phyloP scores from a whole-genome alignment of 2,888 invertebrate species.

The Gortyna flavago region DNA sequence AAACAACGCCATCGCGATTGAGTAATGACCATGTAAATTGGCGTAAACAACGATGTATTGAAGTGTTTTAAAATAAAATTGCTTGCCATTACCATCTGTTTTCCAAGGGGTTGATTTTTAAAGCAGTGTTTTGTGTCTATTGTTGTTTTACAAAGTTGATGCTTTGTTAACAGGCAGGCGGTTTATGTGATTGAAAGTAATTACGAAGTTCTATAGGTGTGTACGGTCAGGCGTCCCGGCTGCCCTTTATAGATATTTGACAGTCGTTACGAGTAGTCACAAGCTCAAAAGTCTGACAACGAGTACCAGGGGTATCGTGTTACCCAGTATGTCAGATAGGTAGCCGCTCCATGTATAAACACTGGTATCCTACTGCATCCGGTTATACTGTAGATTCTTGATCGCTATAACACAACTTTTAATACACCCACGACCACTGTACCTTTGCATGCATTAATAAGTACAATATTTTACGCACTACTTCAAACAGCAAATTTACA shows the following conservation, averaged over 20 bases:
- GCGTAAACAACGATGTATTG: slow-evolving; percentile 41
- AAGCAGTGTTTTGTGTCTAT: not conserved
- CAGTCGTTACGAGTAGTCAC: not conserved
- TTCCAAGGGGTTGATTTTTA: slow-evolving; percentile 3
- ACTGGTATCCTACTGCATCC: not conserved
- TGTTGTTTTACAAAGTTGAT: not conserved
- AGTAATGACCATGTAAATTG: slow-evolving; percentile 45
- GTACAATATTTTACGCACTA: too few species aligned
- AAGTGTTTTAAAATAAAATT: slow-evolving; percentile 33
- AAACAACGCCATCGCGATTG: slow-evolving; percentile 30
- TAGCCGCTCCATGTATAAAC: not conserved
- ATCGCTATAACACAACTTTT: too few species aligned
- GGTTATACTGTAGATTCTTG: not conserved
- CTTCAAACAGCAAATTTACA: too few species aligned
- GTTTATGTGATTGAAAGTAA: not conserved
- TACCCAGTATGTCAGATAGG: too few species aligned
- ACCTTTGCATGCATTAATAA: too few species aligned
- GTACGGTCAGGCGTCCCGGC: not conserved
- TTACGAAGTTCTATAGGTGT: not conserved
- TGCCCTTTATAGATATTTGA: not conserved
- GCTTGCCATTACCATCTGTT: slow-evolving; percentile 12
- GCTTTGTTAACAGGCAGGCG: too few species aligned
- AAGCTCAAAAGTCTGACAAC: not conserved
- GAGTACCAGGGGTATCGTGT: not conserved
- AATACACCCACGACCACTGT: too few species aligned